Evolutionary conservation across 2,113 vertebrate species (phyloP), one percentile per base, ranked within the genome.

Genomic region (Paedocypris sp.): DNA sequence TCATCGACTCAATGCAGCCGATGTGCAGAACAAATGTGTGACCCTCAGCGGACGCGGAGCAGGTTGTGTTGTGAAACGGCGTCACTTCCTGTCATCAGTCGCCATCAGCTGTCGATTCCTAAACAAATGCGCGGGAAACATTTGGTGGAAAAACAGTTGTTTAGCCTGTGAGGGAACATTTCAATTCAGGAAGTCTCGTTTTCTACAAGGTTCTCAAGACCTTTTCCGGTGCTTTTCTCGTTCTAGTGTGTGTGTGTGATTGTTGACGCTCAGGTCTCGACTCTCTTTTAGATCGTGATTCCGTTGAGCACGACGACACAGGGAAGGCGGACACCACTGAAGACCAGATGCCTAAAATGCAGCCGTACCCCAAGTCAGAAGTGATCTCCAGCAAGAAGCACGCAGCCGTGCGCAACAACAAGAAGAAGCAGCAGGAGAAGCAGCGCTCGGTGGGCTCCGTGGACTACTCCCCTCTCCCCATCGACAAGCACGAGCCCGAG

Each of bases 401-500:
- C 0, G 86, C 86, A 18, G 95, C 95, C 0, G 66, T 97, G 78
- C 90, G 85, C 74, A 96, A 92, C 60, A 90, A 95, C 54, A 83
- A 83, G 43, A 85, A 87, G 66, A 91, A 90, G 83, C 91, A 90
- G 75, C 62, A 86, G 58, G 85, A 86, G 42, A 87, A 87, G 72
- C 89, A 87, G 67, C 89, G 90, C 69, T 81, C 83, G 0, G 72
- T 95, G 15, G 84, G 88, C 10, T 73, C 85, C 0, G 73, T 89
- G 74, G 94, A 97, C 78, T 96, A 92, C 0, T 87, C 90, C 0
- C 86, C 91, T n/a, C 77, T 91, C 53, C 86, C 92, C 0, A 86
- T 93, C 5, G 86, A 90, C 77, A 94, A 92, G 75, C 92, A 93
- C 32, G 94, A 98, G 66, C 92, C 94, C 0, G 94, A 97, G 66